Evolutionary conservation across 2,888 invertebrate genomes (phyloP).

Genomic region (Ypsolopha scabrella): DNA sequence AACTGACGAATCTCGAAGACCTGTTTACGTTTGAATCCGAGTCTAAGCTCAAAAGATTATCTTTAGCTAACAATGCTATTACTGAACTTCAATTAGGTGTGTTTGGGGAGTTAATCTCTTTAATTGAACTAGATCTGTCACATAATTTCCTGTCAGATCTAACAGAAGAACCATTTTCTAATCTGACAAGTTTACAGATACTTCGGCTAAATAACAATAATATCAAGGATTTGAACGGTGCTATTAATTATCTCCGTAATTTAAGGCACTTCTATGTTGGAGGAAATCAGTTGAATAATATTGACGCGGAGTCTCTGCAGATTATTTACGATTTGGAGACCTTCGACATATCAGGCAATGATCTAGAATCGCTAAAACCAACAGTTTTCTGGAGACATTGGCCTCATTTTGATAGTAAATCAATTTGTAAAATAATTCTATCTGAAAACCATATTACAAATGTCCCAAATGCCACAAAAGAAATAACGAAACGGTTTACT

Average conservation of each 20-base stretch:
- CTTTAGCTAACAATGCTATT: slow-evolving; percentile 35
- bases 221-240: slow-evolving; percentile 48
- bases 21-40: slow-evolving; percentile 41
- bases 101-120: slow-evolving; percentile 32
- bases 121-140: slow-evolving; percentile 45
- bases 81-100: slow-evolving; percentile 26
- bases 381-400: slow-evolving; percentile 45
- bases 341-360: slow-evolving; percentile 47
- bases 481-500: slow-evolving; percentile 21
- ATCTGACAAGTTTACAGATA: slow-evolving; percentile 35
- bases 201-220: slow-evolving; percentile 41
- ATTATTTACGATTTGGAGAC: slow-evolving; percentile 49
- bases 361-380: slow-evolving; percentile 34
- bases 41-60: slow-evolving; percentile 30
- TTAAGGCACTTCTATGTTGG: slow-evolving; percentile 43
- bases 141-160: slow-evolving; percentile 37
- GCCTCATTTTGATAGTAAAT: slow-evolving; percentile 32
- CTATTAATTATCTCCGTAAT: slow-evolving; percentile 38
- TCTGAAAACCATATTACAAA: slow-evolving; percentile 37
- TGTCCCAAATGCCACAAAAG: slow-evolving; percentile 36
- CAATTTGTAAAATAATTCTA: slow-evolving; percentile 40
- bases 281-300: slow-evolving; percentile 37
- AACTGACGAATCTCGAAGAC: slow-evolving; percentile 26
- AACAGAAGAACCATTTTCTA: slow-evolving; percentile 39
- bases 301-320: slow-evolving; percentile 38